These are phyloP conservation scores for Hexactinellida sp. DNA, from an alignment of 37 sponge, comb jelly and placozoan species.

Conservation along the genomic window DNA sequence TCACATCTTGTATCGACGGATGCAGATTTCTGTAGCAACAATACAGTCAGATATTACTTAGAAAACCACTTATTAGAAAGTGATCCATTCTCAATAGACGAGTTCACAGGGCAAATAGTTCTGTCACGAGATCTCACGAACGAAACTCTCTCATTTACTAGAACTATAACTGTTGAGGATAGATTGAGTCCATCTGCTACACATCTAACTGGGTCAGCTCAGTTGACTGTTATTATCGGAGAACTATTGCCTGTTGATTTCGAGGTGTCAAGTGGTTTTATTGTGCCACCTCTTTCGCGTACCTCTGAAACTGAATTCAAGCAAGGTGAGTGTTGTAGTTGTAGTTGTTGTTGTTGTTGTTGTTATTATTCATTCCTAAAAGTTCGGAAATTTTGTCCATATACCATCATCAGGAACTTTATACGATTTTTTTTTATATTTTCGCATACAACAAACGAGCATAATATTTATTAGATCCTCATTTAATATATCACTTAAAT, in stretches of 20 bases:
- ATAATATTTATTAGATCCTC: too few relatives aligned
- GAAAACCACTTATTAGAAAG: background rate
- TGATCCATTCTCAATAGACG: background rate
- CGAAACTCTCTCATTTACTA: background rate
- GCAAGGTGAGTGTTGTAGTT: background rate
- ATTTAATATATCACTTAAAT: too few relatives aligned
- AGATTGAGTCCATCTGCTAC: slow-evolving; percentile 24
- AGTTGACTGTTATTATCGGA: slow-evolving; percentile 38
- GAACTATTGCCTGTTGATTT: slow-evolving; percentile 41
- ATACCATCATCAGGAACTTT: too few relatives aligned
- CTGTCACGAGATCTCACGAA: background rate
- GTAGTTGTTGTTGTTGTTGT: too few relatives aligned
- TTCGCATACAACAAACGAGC: too few relatives aligned
- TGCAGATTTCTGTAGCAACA: slow-evolving; percentile 6
- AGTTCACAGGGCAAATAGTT: background rate
- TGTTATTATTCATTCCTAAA: too few relatives aligned
- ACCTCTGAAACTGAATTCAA: background rate
- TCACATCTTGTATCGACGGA: background rate
- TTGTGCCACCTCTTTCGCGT: slow-evolving; percentile 10
- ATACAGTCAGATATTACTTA: background rate
- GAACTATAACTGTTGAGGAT: slow-evolving; percentile 23
- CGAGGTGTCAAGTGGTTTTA: slow-evolving; percentile 24
- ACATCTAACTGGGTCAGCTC: slow-evolving; percentile 23
- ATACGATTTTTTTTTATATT: too few relatives aligned
- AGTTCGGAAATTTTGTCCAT: too few relatives aligned